Evolutionary conservation across 2,888 invertebrate genomes (phyloP).

Genomic region (Dyspetes luteomarginatus): DNA sequence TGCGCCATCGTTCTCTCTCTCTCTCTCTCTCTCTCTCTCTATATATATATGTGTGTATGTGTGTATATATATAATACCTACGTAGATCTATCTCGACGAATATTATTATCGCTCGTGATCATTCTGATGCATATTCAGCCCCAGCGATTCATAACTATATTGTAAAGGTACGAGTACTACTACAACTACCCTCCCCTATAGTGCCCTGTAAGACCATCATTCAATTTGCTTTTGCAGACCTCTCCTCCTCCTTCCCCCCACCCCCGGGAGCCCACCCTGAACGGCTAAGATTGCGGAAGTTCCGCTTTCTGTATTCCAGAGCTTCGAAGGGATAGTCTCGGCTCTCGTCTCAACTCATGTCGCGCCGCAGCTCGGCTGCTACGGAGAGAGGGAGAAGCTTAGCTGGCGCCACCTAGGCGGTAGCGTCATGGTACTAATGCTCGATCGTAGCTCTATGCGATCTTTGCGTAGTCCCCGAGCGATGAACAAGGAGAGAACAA

Average conservation of each 20-base stretch:
- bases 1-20: slow-evolving; percentile 15
- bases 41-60: neutral
- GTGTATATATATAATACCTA: slow-evolving; percentile 21
- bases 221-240: slow-evolving; percentile 59
- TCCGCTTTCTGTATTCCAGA: slow-evolving; percentile 4
- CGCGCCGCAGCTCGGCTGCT: neutral
- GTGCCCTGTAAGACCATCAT: slow-evolving; percentile 59
- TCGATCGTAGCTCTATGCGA: slow-evolving; percentile 11
- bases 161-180: neutral
- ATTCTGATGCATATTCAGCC: slow-evolving; percentile 66
- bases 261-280: neutral
- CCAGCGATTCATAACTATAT: slow-evolving; percentile 49
- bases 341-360: slow-evolving; percentile 33
- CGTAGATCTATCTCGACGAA: slow-evolving; percentile 48
- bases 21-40: neutral
- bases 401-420: slow-evolving; percentile 11
- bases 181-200: neutral
- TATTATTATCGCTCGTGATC: slow-evolving; percentile 63
- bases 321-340: neutral
- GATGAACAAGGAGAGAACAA: slow-evolving; percentile 43
- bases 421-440: slow-evolving; percentile 28
- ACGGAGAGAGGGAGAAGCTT: neutral
- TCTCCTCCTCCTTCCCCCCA: neutral
- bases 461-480: neutral
- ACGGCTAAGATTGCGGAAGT: slow-evolving; percentile 57